phyloP scores from a whole-genome alignment of 2,888 invertebrate genomes.

The Sialis fuliginosa region DNA sequence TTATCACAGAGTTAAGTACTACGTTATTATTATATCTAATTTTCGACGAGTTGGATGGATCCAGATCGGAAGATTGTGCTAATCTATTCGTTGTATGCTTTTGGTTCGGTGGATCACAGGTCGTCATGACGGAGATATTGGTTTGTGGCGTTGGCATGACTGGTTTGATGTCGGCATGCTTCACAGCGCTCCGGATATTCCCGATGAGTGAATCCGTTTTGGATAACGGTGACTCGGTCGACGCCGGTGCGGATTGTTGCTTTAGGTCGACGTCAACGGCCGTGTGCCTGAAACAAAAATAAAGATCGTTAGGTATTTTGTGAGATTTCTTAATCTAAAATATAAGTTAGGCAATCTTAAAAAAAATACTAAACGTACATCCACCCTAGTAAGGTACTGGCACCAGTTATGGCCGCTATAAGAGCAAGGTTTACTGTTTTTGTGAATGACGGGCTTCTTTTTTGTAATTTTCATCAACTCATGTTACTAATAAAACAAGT shows the following conservation, averaged over 20 bases:
- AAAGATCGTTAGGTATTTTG: neutral
- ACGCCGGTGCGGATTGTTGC: slow-evolving; percentile 9
- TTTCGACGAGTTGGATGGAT: too few species aligned
- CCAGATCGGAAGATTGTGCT: too few species aligned
- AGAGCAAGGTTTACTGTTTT: too few species aligned
- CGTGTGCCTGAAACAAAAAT: slow-evolving; percentile 22
- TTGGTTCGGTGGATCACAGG: neutral
- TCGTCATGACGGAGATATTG: slow-evolving; percentile 5
- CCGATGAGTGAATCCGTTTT: slow-evolving; percentile 8
- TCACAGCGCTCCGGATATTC: neutral
- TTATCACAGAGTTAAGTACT: neutral
- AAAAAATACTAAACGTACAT: too few species aligned
- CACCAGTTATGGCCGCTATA: too few species aligned
- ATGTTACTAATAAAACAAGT: too few species aligned
- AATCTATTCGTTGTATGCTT: neutral
- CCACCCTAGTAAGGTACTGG: too few species aligned
- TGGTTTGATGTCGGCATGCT: slow-evolving; percentile 8
- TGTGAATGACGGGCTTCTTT: too few species aligned
- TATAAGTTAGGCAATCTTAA: too few species aligned
- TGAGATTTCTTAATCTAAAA: too few species aligned
- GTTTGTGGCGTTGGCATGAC: slow-evolving; percentile 12
- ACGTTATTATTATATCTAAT: neutral
- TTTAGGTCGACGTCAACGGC: slow-evolving; percentile 28
- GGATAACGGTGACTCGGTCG: slow-evolving; percentile 9
- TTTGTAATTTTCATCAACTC: too few species aligned